A percentile compares a stretch with the other conserved stretches of the same genome.
phyloP scores from a whole-genome alignment of 1,140 invertebrate species.

The Stegodyphus mimosarum region DNA sequence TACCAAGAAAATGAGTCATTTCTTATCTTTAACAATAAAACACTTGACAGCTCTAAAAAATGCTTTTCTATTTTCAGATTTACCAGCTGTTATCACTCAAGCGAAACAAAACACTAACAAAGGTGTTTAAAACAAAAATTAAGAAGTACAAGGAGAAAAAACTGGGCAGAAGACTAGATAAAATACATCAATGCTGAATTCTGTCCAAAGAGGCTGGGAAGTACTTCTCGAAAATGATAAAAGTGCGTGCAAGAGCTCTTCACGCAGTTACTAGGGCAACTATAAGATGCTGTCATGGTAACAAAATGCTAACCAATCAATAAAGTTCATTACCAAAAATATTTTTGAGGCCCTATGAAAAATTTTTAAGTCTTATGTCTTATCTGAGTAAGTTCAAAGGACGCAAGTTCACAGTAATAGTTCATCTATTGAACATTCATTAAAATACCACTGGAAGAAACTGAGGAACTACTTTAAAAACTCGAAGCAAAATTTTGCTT shows the following conservation, averaged over 20 bases:
- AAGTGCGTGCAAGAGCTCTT: conserved; percentile 33
- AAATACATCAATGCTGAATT: conserved; percentile 4
- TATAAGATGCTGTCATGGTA: conserved; percentile 33
- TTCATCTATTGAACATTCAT: neutral
- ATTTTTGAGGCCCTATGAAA: conserved; percentile 18
- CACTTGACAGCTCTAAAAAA: neutral
- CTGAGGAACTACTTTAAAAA: too few species aligned
- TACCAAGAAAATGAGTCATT: neutral
- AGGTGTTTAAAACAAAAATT: conserved; percentile 13
- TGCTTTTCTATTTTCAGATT: neutral
- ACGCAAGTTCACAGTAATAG: conserved; percentile 12
- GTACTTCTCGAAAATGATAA: conserved; percentile 31
- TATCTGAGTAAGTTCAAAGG: conserved; percentile 7
- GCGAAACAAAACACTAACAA: conserved; percentile 5
- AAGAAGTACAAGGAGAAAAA: neutral
- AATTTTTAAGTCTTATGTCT: conserved; percentile 19
- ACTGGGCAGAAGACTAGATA: conserved; percentile 7
- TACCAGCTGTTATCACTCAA: neutral
- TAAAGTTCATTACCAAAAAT: conserved; percentile 39
- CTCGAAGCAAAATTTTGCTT: too few species aligned
- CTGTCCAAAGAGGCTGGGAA: conserved; percentile 21
- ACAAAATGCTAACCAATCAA: conserved; percentile 48
- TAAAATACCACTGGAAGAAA: too few species aligned
- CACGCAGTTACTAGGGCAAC: conserved; percentile 37
- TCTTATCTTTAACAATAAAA: conserved; percentile 2